Base-by-base conservation (phyloP, 2,113 vertebrate species). In the Oreotrochilus melanogaster region DNA sequence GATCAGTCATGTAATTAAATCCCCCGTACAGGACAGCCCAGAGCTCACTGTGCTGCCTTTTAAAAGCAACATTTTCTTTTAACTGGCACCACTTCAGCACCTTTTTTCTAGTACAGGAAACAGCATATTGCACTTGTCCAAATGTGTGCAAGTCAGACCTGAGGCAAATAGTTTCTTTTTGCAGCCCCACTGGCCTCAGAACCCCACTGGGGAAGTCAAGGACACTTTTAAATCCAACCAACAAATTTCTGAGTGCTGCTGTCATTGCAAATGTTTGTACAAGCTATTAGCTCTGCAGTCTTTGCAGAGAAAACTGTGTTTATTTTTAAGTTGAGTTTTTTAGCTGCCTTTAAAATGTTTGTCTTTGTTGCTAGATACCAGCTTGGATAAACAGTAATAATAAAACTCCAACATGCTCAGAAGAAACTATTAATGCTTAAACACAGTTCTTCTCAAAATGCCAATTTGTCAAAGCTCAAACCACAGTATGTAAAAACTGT, bases 41-140 rank as follows among this genome's bases (percentile, higher is more conserved):
- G 78, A 90, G 64, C 67, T 92, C 9, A 4, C 27, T 80, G 67
- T 78, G 51, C 33, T 92, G 71, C 51, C 57, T 90, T 92, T 93
- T 48, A 90, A 80, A 84, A 93, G 67, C 0, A 15, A 80, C 10
- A 45, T 70, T 94, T 96, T 92, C 28, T 83, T 91, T 56, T 85
- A 53, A 42, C 43, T 92, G 87, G 81, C 82, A 86, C 22, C 61
- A 83, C 35, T 93, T 95, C 85, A 89, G 62, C 89, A 88, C 72
- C 71, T 86, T 89, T 89, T 73, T 89, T 62, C 78, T 74, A 83
- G 62, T 39, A 96, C 48, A 96, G 95, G 95, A 97, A 97, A 91
- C 69, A 94, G 82, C 88, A 67, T 81, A 94, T 72, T 48, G 78
- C 69, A 79, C 89, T 95, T 97, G 75, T 96, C 93, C 90, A 96